Conservation (phyloP, 2,888 invertebrate species). For the Timema podura region DNA sequence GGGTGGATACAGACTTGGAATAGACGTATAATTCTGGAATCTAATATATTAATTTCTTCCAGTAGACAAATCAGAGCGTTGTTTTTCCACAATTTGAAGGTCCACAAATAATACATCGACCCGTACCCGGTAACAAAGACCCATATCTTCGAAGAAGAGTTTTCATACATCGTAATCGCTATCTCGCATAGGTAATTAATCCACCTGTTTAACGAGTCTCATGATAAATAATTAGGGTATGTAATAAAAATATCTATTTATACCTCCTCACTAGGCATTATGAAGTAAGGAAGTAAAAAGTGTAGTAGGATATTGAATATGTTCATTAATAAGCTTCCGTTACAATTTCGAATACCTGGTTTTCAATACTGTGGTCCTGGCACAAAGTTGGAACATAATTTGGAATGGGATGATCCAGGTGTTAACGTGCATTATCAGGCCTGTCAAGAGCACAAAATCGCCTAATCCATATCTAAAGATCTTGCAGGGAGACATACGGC, state of each 20-base stretch:
- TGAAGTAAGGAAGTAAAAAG: too few relatives aligned
- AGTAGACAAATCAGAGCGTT: not conserved
- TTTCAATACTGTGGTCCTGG: constrained; percentile 30
- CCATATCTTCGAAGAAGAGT: too few relatives aligned
- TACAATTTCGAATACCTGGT: constrained; percentile 28
- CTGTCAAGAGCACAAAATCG: constrained; percentile 40
- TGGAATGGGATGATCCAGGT: constrained; percentile 39
- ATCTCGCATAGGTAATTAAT: too few relatives aligned
- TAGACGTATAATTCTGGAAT: not conserved
- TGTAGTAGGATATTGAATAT: not conserved
- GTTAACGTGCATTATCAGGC: constrained; percentile 39
- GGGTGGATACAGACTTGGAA: not conserved
- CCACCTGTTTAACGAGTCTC: too few relatives aligned
- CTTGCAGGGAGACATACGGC: constrained; percentile 20
- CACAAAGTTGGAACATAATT: constrained; percentile 30
- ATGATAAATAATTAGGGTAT: too few relatives aligned
- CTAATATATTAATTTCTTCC: not conserved
- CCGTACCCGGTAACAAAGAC: too few relatives aligned
- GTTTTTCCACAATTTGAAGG: not conserved
- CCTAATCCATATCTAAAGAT: constrained; percentile 33
- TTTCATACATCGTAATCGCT: too few relatives aligned
- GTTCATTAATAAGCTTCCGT: constrained; percentile 24
- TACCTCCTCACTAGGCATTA: too few relatives aligned
- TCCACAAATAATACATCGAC: not conserved
- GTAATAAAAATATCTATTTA: too few relatives aligned